Percentiles rank a stretch among this genome's conserved stretches.
Conservation (phyloP, 1,140 invertebrate genomes). For the Sweltsa coloradensis region DNA sequence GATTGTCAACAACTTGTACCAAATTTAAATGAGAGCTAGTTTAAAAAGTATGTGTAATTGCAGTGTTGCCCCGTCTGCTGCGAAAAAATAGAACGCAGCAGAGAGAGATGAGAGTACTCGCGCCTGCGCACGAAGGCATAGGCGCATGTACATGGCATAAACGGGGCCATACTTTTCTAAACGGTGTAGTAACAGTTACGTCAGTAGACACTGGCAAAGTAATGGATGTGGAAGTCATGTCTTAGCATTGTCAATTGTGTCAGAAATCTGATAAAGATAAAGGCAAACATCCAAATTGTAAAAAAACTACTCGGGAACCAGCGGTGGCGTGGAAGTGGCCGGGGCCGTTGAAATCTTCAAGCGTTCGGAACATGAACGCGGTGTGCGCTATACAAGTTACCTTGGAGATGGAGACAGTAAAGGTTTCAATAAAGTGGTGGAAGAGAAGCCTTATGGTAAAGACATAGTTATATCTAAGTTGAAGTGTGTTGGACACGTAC, state of each 20-base stretch:
- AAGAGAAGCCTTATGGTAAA: slow-evolving; percentile 11
- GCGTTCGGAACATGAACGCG: slow-evolving; percentile 5
- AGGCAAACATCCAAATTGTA: background rate
- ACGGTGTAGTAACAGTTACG: slow-evolving; percentile 8
- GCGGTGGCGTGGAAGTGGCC: slow-evolving; percentile 17
- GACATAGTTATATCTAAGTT: slow-evolving; percentile 6
- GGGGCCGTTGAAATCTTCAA: slow-evolving; percentile 15
- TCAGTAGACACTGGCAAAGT: slow-evolving; percentile 12
- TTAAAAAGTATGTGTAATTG: too few relatives aligned
- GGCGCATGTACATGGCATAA: too few relatives aligned
- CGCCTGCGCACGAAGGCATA: too few relatives aligned
- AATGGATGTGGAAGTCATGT: slow-evolving; percentile 9
- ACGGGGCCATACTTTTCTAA: slow-evolving; percentile 7
- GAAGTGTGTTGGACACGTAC: slow-evolving; percentile 14
- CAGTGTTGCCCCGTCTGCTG: too few relatives aligned
- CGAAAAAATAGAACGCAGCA: too few relatives aligned
- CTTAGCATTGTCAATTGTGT: background rate
- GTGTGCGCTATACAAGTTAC: slow-evolving; percentile 13
- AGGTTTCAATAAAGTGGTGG: background rate
- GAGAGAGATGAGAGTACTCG: too few relatives aligned
- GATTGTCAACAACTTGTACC: too few relatives aligned
- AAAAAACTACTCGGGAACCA: slow-evolving; percentile 12
- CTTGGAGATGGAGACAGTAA: slow-evolving; percentile 21
- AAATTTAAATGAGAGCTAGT: too few relatives aligned
- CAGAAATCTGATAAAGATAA: slow-evolving; percentile 1